phyloP scores from a whole-genome alignment of 2,113 vertebrate species.

The Corythornis madagascariensis region DNA sequence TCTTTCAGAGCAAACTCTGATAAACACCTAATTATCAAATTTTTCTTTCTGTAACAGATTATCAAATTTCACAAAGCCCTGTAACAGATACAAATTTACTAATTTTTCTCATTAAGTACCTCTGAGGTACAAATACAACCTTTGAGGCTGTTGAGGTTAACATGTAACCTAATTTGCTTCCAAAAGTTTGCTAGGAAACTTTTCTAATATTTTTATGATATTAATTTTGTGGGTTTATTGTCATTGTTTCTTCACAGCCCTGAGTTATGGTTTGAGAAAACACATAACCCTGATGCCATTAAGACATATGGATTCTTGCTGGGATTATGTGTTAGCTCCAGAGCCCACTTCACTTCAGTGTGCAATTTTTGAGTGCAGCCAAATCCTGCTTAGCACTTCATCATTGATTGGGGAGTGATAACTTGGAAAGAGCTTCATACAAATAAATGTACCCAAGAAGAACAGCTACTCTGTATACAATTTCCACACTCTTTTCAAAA shows the following conservation, averaged over 20 bases:
- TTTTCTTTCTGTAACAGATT: not conserved
- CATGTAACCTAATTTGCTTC: not conserved
- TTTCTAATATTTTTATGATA: not conserved
- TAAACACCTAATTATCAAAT: not conserved
- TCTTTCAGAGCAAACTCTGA: not conserved
- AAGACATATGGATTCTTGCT: not conserved
- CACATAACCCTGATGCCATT: not conserved
- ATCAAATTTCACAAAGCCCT: not conserved
- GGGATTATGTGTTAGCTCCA: not conserved
- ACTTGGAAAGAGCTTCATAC: not conserved
- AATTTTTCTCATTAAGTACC: not conserved
- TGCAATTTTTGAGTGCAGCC: not conserved
- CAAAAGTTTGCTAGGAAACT: not conserved
- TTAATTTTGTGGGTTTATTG: not conserved
- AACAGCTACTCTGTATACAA: not conserved
- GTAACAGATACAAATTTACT: not conserved
- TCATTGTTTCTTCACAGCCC: not conserved
- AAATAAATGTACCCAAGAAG: not conserved
- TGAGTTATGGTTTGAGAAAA: not conserved
- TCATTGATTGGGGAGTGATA: not conserved
- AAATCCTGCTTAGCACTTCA: conserved; percentile 50
- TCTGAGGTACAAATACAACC: not conserved
- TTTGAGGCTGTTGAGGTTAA: not conserved
- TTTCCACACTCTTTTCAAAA: not conserved
- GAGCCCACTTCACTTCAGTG: not conserved